phyloP scores from a whole-genome alignment of 2,888 invertebrate species.

The Gymnoscelis rufifasciata region DNA sequence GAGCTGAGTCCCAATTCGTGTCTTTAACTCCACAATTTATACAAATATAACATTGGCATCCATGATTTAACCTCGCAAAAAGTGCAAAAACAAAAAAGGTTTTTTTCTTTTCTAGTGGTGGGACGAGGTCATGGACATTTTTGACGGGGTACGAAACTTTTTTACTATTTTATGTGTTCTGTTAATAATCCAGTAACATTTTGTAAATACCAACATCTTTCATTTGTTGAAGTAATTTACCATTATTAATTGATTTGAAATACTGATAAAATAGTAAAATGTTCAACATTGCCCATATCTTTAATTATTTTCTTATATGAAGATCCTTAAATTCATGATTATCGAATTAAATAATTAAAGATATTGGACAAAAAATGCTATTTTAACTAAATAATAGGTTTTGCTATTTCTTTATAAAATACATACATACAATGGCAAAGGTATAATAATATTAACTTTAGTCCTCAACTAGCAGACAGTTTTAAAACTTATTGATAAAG shows the following conservation, averaged over 20 bases:
- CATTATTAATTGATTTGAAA: constrained; percentile 3
- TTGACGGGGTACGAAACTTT: constrained; percentile 92
- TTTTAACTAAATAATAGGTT: no score
- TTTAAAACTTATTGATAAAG: no score
- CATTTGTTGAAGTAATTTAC: constrained; percentile 18
- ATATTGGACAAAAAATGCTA: no score
- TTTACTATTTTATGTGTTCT: constrained; percentile 61
- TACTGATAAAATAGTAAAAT: constrained; percentile 21
- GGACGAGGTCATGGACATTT: constrained; percentile 98
- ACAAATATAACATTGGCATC: no score
- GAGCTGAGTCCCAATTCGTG: no score
- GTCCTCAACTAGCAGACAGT: no score
- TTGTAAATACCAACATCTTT: constrained; percentile 23
- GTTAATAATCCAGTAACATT: constrained; percentile 44
- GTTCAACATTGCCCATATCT: constrained; percentile 1
- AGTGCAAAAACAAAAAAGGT: constrained; percentile 45
- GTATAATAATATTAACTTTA: no score
- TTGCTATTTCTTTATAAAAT: no score
- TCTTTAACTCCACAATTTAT: no score
- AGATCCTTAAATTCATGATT: no score
- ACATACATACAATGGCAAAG: no score
- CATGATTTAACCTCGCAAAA: constrained; percentile 12
- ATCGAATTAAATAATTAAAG: no score
- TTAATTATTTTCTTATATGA: neutral
- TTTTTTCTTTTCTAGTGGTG: constrained; percentile 93